Evolutionary conservation across 2,797 vertebrate genomes (phyloP).

Genomic region (Artibeus jamaicensis): DNA sequence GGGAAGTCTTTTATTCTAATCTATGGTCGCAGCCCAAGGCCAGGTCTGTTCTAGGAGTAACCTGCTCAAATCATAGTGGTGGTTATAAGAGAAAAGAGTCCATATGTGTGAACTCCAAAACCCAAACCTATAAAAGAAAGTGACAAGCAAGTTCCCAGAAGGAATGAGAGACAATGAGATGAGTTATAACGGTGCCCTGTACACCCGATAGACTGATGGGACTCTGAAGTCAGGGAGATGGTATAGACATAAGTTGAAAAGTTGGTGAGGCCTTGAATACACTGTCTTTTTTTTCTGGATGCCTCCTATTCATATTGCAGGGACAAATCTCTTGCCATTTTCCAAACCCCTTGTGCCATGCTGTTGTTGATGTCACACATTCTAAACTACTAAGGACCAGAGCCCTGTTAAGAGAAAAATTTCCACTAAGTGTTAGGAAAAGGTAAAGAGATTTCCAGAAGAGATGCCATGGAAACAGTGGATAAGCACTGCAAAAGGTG

Average conservation of each 20-base stretch:
- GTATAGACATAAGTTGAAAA: not conserved
- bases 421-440: not conserved
- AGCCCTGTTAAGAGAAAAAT: not conserved
- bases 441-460: constrained; percentile 12
- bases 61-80: not conserved
- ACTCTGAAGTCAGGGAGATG: not conserved
- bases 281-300: not conserved
- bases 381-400: not conserved
- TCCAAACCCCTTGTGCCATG: not conserved
- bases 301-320: not conserved
- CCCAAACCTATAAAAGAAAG: not conserved
- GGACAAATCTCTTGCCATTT: not conserved
- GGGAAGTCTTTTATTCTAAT: constrained; percentile 7
- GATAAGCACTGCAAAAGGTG: not conserved
- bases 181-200: not conserved
- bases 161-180: not conserved
- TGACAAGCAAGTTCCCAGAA: not conserved
- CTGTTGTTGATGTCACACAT: not conserved
- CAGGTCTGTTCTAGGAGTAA: not conserved
- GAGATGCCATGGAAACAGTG: not conserved
- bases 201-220: too few species aligned
- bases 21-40: not conserved
- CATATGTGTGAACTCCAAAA: not conserved
- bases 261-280: not conserved
- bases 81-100: not conserved